Base-by-base conservation (phyloP, 2,888 invertebrate species). In the Bedellia somnulentella region DNA sequence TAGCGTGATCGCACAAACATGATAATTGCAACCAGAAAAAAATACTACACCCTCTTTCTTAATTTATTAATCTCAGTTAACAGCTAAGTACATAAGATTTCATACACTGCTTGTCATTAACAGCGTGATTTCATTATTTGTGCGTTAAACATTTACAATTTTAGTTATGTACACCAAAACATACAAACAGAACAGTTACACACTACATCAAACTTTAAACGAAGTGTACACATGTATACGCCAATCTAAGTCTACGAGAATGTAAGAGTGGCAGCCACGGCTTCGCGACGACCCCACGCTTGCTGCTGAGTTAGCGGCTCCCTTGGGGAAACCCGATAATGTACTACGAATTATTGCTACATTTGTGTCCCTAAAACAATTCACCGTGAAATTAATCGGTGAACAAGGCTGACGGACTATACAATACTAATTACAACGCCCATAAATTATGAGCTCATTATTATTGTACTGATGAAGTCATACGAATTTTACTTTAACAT, bases 61-160 rank as follows among this genome's bases (percentile, higher is more conserved):
- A 64, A 56, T 51, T 44, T 41, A 55, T 57, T 54, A 62, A 46
- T 51, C 52, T 45, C 51, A 61, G 55, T 21, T 29, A 63, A 71
- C 56, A 66, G 61, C 71, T 73, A 71, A 62, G 55, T 70, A 70
- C 60, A 67, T 61, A 57, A 51, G 47, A 52, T 55, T 58, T 53
- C 57, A 49, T 57, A 61, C 57, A 54, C 53, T 52, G 58, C 53
- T 52, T 60, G 56, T 57, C 54, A 58, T 56, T 48, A 45, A 54
- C 60, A 63, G 59, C 60, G 52, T 54, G 47, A 53, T 57, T 47
- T 62, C 27, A 62, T 62, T 66, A 71, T 68, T 75, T 75, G 75
- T 75, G 75, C 75, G 75, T 75, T 75, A 70, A 70, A 73, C 70
- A 70, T 71, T 71, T 73, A 73, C 64, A 70, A 60, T 56, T 73